These are phyloP conservation scores for Setophaga kirtlandii DNA, from an alignment of 2,113 vertebrate genomes.

Conservation along the genomic window DNA sequence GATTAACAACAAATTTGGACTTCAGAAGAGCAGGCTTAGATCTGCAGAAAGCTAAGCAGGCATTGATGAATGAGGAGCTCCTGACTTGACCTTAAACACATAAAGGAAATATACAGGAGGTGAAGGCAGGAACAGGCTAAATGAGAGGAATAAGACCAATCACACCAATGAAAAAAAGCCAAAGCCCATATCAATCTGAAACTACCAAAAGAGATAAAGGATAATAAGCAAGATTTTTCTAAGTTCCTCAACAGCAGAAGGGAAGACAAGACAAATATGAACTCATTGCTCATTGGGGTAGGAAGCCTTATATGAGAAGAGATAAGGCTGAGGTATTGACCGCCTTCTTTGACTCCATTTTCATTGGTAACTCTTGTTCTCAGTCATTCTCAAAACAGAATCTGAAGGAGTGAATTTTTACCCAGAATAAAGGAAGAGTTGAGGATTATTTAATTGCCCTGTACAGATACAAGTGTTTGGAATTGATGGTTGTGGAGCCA, in stretches of 20 bases:
- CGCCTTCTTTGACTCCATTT: background rate
- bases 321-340: background rate
- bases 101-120: background rate
- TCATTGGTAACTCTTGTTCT: background rate
- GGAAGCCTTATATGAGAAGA: background rate
- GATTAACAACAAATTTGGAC: background rate
- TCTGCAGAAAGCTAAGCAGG: background rate
- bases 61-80: background rate
- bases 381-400: background rate
- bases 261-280: background rate
- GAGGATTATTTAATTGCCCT: fast-evolving
- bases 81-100: background rate
- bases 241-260: background rate
- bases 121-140: background rate
- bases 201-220: background rate
- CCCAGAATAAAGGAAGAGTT: background rate
- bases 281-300: background rate
- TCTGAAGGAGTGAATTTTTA: background rate
- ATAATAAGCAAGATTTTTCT: background rate
- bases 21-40: background rate
- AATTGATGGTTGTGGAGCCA: background rate
- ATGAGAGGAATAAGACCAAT: background rate
- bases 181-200: background rate
- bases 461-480: no score
- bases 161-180: background rate